Evolutionary conservation across 2,888 invertebrate genomes (phyloP), one percentile per base, ranked within the genome.

Genomic region (Tachina grossa): DNA sequence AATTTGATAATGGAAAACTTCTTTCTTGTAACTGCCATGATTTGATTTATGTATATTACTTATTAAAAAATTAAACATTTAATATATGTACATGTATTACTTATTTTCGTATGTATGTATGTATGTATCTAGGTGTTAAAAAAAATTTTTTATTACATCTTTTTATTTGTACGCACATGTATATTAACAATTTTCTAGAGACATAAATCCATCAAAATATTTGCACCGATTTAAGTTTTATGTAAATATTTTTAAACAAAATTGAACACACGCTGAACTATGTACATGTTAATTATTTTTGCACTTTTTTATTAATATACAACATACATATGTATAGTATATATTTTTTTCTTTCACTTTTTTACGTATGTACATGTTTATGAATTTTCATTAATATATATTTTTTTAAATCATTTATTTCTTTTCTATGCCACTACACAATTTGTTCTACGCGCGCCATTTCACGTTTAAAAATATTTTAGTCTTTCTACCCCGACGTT

Each of bases 401-500:
- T 31, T 31, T 22, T 76, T 53, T 65, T 2, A 49, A 57, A 39
- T 57, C 51, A 65, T 83, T 83, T 81, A 31, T 31, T 43, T 43
- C 61, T 69, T 68, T 75, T 57, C 53, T 75, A 55, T 78, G 47
- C 68, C 76, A 68, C 79, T 66, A 55, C 76, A 80, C 65, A 66
- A 45, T 53, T 43, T 74, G 39, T 69, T 69, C 39, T 78, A 84
- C 71, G 71, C 85, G 78, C 85, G 65, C 74, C 51, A 71, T 76
- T 76, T 66, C 31, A 16, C 66, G 59, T 72, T 78, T 66, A 41
- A 61, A 53, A 78, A 57, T 59, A 78, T 68, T 75, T 83, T 85
- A 71, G 79, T 83, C 83, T 85, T 85, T 76, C 79, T 76, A 80
- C 71, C 83, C 85, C 85, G 85, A 85, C 85, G 83, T 83, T 83